Conservation (phyloP, 1,140 invertebrate genomes). For the Drosophila nikananu region DNA sequence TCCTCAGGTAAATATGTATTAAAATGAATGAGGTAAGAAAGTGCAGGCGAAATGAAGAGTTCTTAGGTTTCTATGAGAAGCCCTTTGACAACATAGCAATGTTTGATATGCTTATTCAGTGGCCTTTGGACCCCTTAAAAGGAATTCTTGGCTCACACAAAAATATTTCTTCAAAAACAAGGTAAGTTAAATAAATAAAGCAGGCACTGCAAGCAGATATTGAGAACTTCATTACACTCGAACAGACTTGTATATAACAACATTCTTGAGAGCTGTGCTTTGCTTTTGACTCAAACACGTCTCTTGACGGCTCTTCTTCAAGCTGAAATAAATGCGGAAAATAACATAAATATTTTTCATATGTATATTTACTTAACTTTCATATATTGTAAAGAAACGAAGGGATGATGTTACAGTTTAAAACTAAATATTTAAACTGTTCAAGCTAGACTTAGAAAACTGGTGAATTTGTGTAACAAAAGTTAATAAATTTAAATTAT, state of each 20-base stretch:
- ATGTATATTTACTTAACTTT: slow-evolving; percentile 3
- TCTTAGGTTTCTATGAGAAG: slow-evolving; percentile 2
- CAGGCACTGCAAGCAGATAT: background rate
- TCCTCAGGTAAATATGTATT: slow-evolving; percentile 23
- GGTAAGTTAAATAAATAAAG: slow-evolving; percentile 3
- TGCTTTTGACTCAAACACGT: background rate
- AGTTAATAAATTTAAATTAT: background rate
- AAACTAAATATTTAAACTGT: background rate
- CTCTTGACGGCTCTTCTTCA: background rate
- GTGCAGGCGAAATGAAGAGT: slow-evolving; percentile 9
- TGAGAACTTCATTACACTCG: background rate
- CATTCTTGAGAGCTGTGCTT: background rate
- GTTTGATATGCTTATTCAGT: background rate
- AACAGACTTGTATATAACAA: background rate
- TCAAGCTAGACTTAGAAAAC: background rate
- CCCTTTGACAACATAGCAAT: slow-evolving; percentile 16
- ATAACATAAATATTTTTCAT: background rate
- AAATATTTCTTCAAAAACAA: slow-evolving; percentile 11
- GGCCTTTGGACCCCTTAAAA: too few species aligned
- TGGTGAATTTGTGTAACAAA: too few species aligned
- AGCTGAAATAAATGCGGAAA: background rate
- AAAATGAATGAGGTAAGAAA: slow-evolving; percentile 15
- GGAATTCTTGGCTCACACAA: background rate
- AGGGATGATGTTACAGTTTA: background rate
- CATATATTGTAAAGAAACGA: background rate